Percentiles rank a stretch among this genome's conserved stretches.
These are phyloP conservation scores for Pterobdella sp. DNA, from an alignment of 2,888 invertebrate species.

Conservation along the genomic window DNA sequence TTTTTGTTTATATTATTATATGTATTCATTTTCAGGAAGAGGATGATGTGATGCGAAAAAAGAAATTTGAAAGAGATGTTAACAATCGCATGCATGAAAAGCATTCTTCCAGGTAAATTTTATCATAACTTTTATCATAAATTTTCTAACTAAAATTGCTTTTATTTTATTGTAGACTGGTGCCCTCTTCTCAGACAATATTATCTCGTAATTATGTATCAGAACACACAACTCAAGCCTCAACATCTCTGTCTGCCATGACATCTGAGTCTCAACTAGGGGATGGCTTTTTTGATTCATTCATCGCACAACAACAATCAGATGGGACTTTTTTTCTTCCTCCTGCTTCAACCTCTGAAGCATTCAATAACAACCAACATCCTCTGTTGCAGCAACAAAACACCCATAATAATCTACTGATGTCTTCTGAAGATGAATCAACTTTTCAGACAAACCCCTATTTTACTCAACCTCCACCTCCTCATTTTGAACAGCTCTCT, in stretches of 20 bases:
- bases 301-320: not conserved
- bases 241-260: not conserved
- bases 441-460: slow-evolving; percentile 32
- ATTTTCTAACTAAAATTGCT: not conserved
- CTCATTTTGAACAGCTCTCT: slow-evolving; percentile 46
- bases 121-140: not conserved
- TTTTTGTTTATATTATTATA: too few relatives aligned
- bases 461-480: slow-evolving; percentile 48
- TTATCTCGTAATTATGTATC: not conserved
- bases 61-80: not conserved
- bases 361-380: not conserved
- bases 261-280: not conserved
- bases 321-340: not conserved
- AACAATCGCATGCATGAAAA: not conserved
- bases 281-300: slow-evolving; percentile 1
- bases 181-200: not conserved
- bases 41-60: not conserved
- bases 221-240: not conserved
- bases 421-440: not conserved
- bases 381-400: not conserved
- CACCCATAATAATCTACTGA: not conserved
- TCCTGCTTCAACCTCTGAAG: not conserved
- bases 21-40: too few relatives aligned
- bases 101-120: not conserved
- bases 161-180: not conserved